phyloP scores from a whole-genome alignment of 2,113 vertebrate species.

The Paedocypris sp. region DNA sequence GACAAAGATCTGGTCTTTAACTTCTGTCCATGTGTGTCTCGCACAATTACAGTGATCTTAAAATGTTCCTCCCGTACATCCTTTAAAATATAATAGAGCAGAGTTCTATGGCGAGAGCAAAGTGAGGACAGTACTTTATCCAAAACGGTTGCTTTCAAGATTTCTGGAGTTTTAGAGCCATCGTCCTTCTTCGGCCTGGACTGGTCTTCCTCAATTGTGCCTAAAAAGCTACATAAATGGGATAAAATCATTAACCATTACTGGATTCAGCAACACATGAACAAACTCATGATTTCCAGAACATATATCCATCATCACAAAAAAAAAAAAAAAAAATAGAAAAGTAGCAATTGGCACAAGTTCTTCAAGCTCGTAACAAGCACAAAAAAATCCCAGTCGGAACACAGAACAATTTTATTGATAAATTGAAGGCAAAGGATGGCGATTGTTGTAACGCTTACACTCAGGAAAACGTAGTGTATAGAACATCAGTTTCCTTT shows the following conservation, averaged over 20 bases:
- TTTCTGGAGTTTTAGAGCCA: conserved; percentile 61
- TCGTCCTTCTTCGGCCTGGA: conserved; percentile 48
- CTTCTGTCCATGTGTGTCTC: conserved; percentile 49
- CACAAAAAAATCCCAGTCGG: background rate
- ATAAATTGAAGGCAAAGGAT: conserved; percentile 57
- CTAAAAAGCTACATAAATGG: conserved; percentile 71
- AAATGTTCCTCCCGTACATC: conserved; percentile 67
- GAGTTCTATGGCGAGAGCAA: conserved; percentile 72
- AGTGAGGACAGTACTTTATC: conserved; percentile 71
- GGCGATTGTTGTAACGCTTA: conserved; percentile 61
- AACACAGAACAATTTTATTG: conserved; percentile 46
- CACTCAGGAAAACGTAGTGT: conserved; percentile 32
- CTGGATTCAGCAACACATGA: background rate
- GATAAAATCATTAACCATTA: conserved; percentile 22
- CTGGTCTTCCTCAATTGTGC: conserved; percentile 56
- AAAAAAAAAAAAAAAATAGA: no score
- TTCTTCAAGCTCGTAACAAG: no score
- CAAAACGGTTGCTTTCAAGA: conserved; percentile 64
- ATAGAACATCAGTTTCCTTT: conserved; percentile 3
- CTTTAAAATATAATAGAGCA: conserved; percentile 71
- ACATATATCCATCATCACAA: no score
- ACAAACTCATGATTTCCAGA: no score
- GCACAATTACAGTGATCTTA: conserved; percentile 48
- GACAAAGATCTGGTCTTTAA: conserved; percentile 51
- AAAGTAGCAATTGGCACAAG: no score